phyloP scores from a whole-genome alignment of 2,797 vertebrate species.

The Podarcis siculus region DNA sequence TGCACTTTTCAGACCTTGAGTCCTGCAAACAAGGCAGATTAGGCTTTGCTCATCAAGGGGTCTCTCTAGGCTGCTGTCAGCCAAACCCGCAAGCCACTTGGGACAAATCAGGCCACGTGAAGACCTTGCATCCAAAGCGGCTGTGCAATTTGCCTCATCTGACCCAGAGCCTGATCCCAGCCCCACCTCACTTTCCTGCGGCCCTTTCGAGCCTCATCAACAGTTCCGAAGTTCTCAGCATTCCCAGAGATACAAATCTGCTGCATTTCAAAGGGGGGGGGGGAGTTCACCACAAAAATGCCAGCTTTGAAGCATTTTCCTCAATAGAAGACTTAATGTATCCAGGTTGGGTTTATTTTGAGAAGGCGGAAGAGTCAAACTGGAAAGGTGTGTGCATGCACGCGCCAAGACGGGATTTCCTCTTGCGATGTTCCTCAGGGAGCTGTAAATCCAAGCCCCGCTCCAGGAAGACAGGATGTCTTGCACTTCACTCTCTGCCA shows the following conservation, averaged over 20 bases:
- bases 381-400: not conserved
- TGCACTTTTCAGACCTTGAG: too few relatives aligned
- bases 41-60: too few relatives aligned
- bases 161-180: not conserved
- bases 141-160: not conserved
- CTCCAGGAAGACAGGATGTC: conserved; percentile 66
- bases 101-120: not conserved
- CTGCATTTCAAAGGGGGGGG: conserved; percentile 39
- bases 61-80: too few relatives aligned
- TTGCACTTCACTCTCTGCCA: conserved; percentile 53
- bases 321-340: conserved; percentile 62
- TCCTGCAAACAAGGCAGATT: too few relatives aligned
- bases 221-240: conserved; percentile 38
- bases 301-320: conserved; percentile 69
- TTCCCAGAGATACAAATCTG: conserved; percentile 34
- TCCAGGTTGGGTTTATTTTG: conserved; percentile 34
- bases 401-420: conserved; percentile 18
- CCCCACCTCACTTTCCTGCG: not conserved
- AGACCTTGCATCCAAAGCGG: not conserved
- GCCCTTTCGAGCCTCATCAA: not conserved
- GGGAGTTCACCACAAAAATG: conserved; percentile 58
- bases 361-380: conserved; percentile 40
- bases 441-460: conserved; percentile 68
- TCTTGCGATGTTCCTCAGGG: conserved; percentile 63
- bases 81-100: too few relatives aligned